Evolutionary conservation across 2,888 invertebrate species (phyloP), one percentile per base, ranked within the genome.

Genomic region (Aphidius colemani): DNA sequence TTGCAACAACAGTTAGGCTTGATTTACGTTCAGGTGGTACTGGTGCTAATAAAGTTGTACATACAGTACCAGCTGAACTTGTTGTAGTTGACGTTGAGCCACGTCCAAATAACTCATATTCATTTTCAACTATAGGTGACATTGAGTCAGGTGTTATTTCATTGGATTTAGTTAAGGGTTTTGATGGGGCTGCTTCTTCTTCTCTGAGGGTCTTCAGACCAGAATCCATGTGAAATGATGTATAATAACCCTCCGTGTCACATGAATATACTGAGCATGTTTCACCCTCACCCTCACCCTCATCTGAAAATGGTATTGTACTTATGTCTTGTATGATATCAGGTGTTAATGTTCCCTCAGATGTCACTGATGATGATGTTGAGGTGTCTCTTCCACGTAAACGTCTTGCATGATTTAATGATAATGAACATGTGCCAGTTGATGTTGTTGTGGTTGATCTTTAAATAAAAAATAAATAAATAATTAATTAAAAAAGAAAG

Each of bases 181-280:
- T 90, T 68, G 88, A 87, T 53, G 84, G 74, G 0, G 66, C 45
- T 48, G 45, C 46, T 72, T 90, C 90, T 73, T 88, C 88, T 82
- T 94, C 94, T 77, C 92, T 90, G 10, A 94, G 83, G 0, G 94
- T 93, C 77, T 93, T 93, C 67, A 98, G 83, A 0, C 97, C 97
- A 63, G 95, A 95, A 82, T 98, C 97, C 87, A 95, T 91, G 82
- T 98, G 96, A 85, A 98, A 98, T 18, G 96, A 96, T 1, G 98
- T 98, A 81, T 96, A 98, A 82, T 97, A 98, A 7, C 98, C 98
- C 83, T 98, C 98, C 1, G 96, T 96, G 78, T 98, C 98, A 78
- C 96, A 94, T 3, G 96, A 96, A 82, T 95, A 96, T 65, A 95
- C 93, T 0, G 95, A 95, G 72, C 93, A 92, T 1, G 92, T 93